These are phyloP conservation scores for Palythoa caribaeorum DNA, from an alignment of 92 coral and sea anemone genomes.

Conservation along the genomic window DNA sequence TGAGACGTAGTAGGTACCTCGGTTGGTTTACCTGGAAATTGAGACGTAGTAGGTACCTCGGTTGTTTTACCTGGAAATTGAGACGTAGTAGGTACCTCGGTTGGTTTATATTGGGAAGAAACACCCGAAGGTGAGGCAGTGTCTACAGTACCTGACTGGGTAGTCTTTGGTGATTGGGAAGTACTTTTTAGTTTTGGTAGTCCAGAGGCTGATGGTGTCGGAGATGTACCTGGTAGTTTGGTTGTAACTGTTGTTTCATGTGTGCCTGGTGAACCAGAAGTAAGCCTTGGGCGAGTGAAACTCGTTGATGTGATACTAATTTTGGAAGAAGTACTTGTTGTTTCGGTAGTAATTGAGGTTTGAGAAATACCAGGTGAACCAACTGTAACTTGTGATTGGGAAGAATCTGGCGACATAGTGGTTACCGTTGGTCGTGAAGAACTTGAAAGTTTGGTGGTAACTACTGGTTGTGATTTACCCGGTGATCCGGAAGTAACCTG, in stretches of 20 bases:
- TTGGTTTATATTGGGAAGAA: not conserved
- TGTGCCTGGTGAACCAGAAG: not conserved
- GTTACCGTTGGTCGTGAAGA: conserved; percentile 15
- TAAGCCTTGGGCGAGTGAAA: not conserved
- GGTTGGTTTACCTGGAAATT: conserved; percentile 4
- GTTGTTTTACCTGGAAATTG: conserved; percentile 11
- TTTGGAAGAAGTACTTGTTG: too few species aligned
- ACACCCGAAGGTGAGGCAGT: too few species aligned
- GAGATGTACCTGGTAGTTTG: not conserved
- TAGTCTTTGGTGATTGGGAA: not conserved
- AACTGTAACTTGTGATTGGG: conserved; percentile 27
- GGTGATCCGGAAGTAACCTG: not conserved
- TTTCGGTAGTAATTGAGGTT: not conserved
- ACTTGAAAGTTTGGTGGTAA: conserved; percentile 1
- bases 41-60: not conserved
- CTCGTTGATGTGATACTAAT: not conserved
- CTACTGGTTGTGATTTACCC: not conserved
- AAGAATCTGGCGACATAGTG: not conserved
- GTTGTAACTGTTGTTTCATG: not conserved
- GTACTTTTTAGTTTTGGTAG: not conserved
- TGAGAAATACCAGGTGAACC: conserved; percentile 19
- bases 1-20: not conserved
- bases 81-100: not conserved
- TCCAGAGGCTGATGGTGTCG: not conserved
- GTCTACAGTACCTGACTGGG: not conserved